Conservation (phyloP, 2,888 invertebrate species). For the Busseola fusca region DNA sequence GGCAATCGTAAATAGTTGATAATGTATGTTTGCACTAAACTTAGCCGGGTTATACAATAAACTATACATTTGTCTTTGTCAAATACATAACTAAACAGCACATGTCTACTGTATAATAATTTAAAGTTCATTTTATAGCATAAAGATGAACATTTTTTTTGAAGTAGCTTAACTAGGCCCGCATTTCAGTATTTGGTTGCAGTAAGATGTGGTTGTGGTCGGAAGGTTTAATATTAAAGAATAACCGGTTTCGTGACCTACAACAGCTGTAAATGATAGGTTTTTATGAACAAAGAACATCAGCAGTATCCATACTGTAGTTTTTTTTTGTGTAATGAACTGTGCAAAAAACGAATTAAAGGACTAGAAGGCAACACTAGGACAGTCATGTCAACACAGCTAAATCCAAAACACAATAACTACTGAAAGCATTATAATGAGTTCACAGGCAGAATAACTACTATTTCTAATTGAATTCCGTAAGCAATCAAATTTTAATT, state of each 20-base stretch:
- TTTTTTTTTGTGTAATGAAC: neutral
- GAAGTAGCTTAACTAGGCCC: neutral
- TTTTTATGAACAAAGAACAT: neutral
- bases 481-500: slow-evolving; percentile 38
- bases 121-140: too few relatives aligned
- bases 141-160: too few relatives aligned
- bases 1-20: slow-evolving; percentile 63
- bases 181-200: too few relatives aligned
- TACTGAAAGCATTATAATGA: neutral
- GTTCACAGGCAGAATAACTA: neutral
- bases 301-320: too few relatives aligned
- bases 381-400: neutral
- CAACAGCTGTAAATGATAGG: too few relatives aligned
- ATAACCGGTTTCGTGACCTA: neutral
- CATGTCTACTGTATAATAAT: neutral
- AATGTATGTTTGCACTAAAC: slow-evolving; percentile 60
- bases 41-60: slow-evolving; percentile 47
- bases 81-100: neutral
- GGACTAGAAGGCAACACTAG: neutral
- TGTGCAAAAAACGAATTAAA: neutral
- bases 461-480: slow-evolving; percentile 18
- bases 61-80: slow-evolving; percentile 36
- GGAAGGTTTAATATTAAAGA: neutral
- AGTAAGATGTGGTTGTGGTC: neutral
- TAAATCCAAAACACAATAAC: neutral